Conservation (phyloP, 2,888 invertebrate genomes). For the Pseudoips prasinana region DNA sequence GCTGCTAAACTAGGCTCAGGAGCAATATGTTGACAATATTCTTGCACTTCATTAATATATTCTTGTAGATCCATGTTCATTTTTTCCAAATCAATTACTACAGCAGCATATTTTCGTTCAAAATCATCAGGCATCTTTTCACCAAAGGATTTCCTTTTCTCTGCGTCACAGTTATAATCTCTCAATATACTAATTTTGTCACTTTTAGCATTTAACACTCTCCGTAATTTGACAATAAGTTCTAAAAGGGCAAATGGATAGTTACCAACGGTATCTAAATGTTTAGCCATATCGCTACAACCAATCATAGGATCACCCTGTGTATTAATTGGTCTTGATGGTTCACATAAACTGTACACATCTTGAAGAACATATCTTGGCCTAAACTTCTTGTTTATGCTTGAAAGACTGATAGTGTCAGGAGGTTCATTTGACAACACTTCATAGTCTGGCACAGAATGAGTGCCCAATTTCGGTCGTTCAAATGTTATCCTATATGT, state of each 20-base stretch:
- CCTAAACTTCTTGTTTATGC: conserved; percentile 90
- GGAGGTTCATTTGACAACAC: conserved; percentile 96
- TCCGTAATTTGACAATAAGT: conserved; percentile 92
- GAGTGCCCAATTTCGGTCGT: conserved; percentile 94
- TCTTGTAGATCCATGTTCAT: conserved; percentile 94
- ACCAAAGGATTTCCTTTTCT: conserved; percentile 91
- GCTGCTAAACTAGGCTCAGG: conserved; percentile 93
- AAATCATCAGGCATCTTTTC: conserved; percentile 92
- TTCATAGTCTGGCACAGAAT: conserved; percentile 98
- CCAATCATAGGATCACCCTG: conserved; percentile 89
- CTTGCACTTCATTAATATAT: conserved; percentile 92
- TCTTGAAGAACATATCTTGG: conserved; percentile 85
- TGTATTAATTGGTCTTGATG: conserved; percentile 52
- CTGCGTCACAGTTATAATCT: conserved; percentile 95
- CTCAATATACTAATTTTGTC: conserved; percentile 89
- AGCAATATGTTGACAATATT: conserved; percentile 91
- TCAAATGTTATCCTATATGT: conserved; percentile 98
- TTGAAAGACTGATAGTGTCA: conserved; percentile 93
- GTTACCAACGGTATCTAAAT: conserved; percentile 85
- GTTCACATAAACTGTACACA: conserved; percentile 71
- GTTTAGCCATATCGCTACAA: conserved; percentile 66
- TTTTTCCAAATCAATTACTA: conserved; percentile 93
- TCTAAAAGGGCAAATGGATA: conserved; percentile 93
- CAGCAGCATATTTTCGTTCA: conserved; percentile 93
- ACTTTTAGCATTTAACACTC: conserved; percentile 91